phyloP scores from a whole-genome alignment of 2,113 vertebrate genomes.

The Prionailurus bengalensis region DNA sequence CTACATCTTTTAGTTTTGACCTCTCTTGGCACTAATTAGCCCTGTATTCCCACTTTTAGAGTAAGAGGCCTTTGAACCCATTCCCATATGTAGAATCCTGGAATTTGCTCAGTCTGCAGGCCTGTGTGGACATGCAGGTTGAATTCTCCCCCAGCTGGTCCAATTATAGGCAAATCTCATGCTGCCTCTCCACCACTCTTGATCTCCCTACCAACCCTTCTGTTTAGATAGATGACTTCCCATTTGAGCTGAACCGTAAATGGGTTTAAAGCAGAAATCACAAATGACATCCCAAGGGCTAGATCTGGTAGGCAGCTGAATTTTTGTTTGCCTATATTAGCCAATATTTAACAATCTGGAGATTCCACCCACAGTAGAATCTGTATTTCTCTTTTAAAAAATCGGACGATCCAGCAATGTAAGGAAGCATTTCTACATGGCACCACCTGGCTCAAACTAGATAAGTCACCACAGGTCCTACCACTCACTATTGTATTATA shows the following conservation, averaged over 20 bases:
- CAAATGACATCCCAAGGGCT: background rate
- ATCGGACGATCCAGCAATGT: background rate
- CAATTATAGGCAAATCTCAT: background rate
- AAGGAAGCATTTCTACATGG: background rate
- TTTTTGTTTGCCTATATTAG: background rate
- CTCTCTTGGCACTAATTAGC: background rate
- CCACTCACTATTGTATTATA: accelerated
- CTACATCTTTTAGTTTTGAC: background rate
- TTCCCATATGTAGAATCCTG: background rate
- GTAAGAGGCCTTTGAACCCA: background rate
- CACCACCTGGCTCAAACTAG: background rate
- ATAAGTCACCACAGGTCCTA: background rate
- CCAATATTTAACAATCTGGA: background rate
- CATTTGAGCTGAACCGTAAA: background rate
- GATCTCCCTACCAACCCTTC: background rate
- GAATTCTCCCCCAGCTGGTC: background rate
- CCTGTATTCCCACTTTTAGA: background rate
- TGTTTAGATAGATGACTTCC: background rate
- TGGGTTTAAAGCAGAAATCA: background rate
- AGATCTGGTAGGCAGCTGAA: background rate
- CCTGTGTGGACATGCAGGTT: background rate
- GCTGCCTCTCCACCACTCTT: background rate
- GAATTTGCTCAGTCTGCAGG: background rate
- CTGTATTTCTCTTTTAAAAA: background rate
- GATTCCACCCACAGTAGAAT: background rate